Conservation (phyloP, 2,797 vertebrate species). For the Pteropus rufus region DNA sequence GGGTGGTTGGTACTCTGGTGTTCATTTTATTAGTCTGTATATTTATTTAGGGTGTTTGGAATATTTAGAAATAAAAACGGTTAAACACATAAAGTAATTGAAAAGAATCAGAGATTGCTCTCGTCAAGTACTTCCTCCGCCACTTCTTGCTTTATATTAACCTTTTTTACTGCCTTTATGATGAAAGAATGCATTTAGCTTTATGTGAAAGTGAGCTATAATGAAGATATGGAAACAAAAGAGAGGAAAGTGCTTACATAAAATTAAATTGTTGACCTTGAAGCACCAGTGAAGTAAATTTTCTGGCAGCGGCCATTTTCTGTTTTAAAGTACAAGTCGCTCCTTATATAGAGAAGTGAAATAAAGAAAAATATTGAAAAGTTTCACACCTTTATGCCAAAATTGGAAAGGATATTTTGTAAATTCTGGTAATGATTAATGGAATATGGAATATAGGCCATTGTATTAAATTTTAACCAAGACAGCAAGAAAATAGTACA, state of each 20-base stretch:
- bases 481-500: background rate
- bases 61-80: background rate
- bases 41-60: background rate
- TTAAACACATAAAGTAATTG: background rate
- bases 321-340: background rate
- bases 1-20: too few species aligned
- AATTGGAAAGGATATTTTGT: background rate
- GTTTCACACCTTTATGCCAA: background rate
- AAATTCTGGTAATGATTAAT: background rate
- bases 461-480: constrained; percentile 12
- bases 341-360: background rate
- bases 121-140: constrained; percentile 20
- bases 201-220: constrained; percentile 50
- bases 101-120: background rate
- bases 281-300: constrained; percentile 12
- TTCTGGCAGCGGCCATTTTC: background rate
- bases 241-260: constrained; percentile 22
- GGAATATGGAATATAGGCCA: background rate
- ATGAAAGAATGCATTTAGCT: constrained; percentile 58
- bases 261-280: constrained; percentile 60
- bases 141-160: constrained; percentile 63
- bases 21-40: background rate
- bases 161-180: constrained; percentile 53
- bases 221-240: constrained; percentile 57
- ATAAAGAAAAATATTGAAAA: background rate